phyloP scores from a whole-genome alignment of 2,113 vertebrate genomes.

The Tachycineta bicolor region DNA sequence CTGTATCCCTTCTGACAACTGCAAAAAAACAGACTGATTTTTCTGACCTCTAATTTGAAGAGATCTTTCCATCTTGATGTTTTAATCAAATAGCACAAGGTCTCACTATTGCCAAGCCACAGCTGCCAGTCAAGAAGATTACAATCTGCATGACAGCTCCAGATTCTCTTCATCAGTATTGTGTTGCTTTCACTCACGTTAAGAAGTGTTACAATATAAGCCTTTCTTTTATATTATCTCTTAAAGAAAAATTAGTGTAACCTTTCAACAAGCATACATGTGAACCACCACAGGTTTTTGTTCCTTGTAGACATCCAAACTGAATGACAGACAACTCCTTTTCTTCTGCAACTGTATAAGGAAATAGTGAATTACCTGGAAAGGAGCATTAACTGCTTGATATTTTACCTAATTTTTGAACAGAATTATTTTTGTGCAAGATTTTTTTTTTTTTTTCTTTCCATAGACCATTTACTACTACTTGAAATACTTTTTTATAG shows the following conservation, averaged over 20 bases:
- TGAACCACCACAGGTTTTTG: neutral
- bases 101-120: neutral
- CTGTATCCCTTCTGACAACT: conserved; percentile 41
- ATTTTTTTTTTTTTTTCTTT: neutral
- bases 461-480: neutral
- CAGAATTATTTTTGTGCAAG: neutral
- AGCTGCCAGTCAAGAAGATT: neutral
- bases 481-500: neutral
- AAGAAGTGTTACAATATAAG: neutral
- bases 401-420: conserved; percentile 18
- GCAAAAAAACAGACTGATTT: conserved; percentile 4
- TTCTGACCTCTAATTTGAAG: conserved; percentile 45
- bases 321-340: neutral
- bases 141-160: neutral
- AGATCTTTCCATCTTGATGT: conserved; percentile 8
- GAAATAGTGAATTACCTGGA: neutral
- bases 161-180: neutral
- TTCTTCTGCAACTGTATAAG: neutral
- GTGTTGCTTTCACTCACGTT: neutral
- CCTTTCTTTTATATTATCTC: neutral
- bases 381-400: neutral
- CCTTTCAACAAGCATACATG: neutral
- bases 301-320: neutral
- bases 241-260: neutral
- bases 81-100: conserved; percentile 38